Percentiles rank a stretch among this genome's conserved stretches.
phyloP scores from a whole-genome alignment of 2,797 vertebrate genomes.

The Siniperca scherzeri region DNA sequence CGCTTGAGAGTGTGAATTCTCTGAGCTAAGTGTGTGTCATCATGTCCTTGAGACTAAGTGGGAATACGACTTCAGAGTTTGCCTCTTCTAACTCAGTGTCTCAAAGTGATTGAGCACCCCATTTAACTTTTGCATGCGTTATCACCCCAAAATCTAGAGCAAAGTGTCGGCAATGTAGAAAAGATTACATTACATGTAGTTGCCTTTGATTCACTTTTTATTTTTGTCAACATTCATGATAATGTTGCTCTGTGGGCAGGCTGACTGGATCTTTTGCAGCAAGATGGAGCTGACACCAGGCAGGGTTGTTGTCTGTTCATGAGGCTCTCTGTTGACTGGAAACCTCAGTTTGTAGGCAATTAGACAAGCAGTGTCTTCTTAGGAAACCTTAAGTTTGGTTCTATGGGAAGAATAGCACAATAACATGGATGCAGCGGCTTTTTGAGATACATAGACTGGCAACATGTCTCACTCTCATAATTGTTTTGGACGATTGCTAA shows the following conservation, averaged over 20 bases:
- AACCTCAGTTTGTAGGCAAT: not conserved
- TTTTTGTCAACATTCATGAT: not conserved
- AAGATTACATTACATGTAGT: not conserved
- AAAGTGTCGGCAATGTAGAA: not conserved
- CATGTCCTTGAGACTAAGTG: constrained; percentile 78
- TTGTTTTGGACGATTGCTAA: constrained; percentile 18
- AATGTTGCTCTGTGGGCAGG: not conserved
- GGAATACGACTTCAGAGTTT: constrained; percentile 61
- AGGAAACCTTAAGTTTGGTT: not conserved
- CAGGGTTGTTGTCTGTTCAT: not conserved
- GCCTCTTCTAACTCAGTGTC: constrained; percentile 47
- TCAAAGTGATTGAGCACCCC: constrained; percentile 46
- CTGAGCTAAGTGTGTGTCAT: constrained; percentile 65
- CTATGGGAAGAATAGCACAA: not conserved
- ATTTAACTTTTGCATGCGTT: constrained; percentile 42
- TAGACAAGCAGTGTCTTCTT: not conserved
- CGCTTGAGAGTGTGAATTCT: constrained; percentile 61
- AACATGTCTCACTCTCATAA: not conserved
- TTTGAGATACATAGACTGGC: not conserved
- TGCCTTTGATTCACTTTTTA: constrained; percentile 4
- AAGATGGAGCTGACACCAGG: not conserved
- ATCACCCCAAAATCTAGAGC: constrained; percentile 28
- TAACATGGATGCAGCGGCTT: not conserved
- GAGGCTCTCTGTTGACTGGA: not conserved
- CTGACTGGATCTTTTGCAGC: not conserved